Evolutionary conservation across 2,797 vertebrate genomes (phyloP).

Genomic region (Sciaenops ocellatus): DNA sequence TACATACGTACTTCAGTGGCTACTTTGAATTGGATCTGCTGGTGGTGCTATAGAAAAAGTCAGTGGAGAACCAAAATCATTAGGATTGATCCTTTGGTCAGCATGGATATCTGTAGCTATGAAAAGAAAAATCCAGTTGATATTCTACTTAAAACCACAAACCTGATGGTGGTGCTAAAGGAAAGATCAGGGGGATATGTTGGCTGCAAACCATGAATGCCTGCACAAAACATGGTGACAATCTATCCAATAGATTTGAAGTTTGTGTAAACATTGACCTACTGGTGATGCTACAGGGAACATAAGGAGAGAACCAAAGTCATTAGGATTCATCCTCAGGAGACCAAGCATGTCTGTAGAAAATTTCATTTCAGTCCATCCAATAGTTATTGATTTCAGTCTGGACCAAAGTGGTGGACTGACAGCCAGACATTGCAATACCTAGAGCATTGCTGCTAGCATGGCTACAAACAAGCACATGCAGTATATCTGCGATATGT

Average conservation of each 20-base stretch:
- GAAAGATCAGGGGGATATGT: neutral
- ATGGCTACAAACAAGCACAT: neutral
- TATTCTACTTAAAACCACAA: too few species aligned
- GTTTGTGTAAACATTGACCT: neutral
- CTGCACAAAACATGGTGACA: neutral
- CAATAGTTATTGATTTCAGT: neutral
- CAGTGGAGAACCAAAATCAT: too few species aligned
- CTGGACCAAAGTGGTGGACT: neutral
- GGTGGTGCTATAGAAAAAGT: too few species aligned
- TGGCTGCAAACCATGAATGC: neutral
- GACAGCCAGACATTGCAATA: neutral
- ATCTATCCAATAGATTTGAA: neutral
- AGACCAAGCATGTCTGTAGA: neutral
- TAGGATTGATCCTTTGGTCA: too few species aligned
- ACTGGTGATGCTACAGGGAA: neutral
- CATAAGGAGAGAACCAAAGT: too few species aligned
- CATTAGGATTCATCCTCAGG: neutral
- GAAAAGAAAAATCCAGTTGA: too few species aligned
- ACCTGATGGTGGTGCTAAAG: neutral
- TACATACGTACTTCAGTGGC: too few species aligned
- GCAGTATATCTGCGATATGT: neutral
- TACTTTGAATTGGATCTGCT: too few species aligned
- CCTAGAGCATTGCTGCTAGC: neutral
- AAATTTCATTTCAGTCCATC: neutral
- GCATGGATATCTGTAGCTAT: too few species aligned